Base-by-base conservation (phyloP, 2,888 invertebrate species). In the Epirrhoe alternata region DNA sequence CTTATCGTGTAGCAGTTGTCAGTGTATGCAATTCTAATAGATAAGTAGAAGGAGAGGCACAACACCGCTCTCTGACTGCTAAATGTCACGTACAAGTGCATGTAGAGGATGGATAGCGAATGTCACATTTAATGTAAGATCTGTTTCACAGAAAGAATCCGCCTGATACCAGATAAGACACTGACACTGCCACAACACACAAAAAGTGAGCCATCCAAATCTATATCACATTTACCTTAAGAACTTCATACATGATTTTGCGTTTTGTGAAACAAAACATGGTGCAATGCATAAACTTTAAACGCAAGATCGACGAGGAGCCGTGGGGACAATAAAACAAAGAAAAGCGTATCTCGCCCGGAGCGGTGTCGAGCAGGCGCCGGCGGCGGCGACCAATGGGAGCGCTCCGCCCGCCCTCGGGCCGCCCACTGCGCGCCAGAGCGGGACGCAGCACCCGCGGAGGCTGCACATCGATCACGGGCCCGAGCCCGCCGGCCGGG, bases 271-370 rank as follows among this genome's bases (percentile, higher is more conserved):
- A 90, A 90, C 89, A 92, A 92, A 91, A 92, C 90, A 89, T 89
- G 85, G 90, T 90, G 89, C 90, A 92, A 92, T 91, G 91, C 89
- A 92, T 92, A 91, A 93, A 91, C 88, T 92, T 92, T 90, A 89
- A 90, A 88, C 92, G 91, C 91, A 90, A 92, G 89, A 92, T 89
- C 92, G 89, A 86, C 92, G 88, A 88, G 89, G 84, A 89, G 88
- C 89, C 89, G 86, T 89, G 90, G 90, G 89, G 92, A 92, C 91
- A 92, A 92, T 92, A 92, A 93, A 92, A 92, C 92, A 92, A 93
- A 92, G 92, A 91, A 88, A 87, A 89, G 80, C 88, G 82, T 84
- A 86, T 84, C 84, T 86, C 79, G 89, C 90, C 90, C 71, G 88
- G 77, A 89, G 90, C 89, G 83, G 80, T 83, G 64, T 73, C 80